Base-by-base conservation (phyloP, 2,888 invertebrate species). In the Melipona bicolor region DNA sequence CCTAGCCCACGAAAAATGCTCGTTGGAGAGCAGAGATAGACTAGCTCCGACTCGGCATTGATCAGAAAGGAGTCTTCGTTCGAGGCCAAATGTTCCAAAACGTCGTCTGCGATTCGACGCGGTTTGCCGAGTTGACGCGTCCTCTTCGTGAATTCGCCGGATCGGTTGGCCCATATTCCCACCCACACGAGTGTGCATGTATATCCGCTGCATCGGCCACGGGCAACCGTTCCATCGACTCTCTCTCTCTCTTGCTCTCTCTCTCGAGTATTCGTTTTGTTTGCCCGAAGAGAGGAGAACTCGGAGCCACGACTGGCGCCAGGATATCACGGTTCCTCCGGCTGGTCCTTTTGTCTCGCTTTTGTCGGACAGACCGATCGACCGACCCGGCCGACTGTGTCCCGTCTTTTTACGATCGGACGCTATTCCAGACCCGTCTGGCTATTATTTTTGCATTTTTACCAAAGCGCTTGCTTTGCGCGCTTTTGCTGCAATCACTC, bases 291-390 rank as follows among this genome's bases (percentile, higher is more conserved):
- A 65, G 72, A 77, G 21, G 71, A 71, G 71, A 79, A 68, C 78
- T 61, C 62, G 71, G n/a, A 78, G 43, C 79, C 72, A 73, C 81
- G 87, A 88, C 90, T 91, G 91, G 89, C 89, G 91, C 91, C 91
- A 88, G 87, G 88, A 91, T 86, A 87, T 89, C 87, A 77, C 87
- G 83, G 72, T 72, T 78, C 79, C 79, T 75, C 64, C 62, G 61
- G 24, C 54, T 83, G 70, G 77, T 73, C 65, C 81, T 83, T 84
- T 79, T 85, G 78, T 73, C 77, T 59, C 76, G 77, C 67, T 86
- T 43, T 87, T 81, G 87, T 83, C 80, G 71, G 77, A 74, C 70
- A 36, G 65, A 73, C 75, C 72, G 68, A 77, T 74, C 79, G 83
- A 49, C 50, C 72, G 21, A 27, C 36, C 61, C 81, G 70, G 56